phyloP scores from a whole-genome alignment of 2,113 vertebrate species.

The Colinus virginianus region DNA sequence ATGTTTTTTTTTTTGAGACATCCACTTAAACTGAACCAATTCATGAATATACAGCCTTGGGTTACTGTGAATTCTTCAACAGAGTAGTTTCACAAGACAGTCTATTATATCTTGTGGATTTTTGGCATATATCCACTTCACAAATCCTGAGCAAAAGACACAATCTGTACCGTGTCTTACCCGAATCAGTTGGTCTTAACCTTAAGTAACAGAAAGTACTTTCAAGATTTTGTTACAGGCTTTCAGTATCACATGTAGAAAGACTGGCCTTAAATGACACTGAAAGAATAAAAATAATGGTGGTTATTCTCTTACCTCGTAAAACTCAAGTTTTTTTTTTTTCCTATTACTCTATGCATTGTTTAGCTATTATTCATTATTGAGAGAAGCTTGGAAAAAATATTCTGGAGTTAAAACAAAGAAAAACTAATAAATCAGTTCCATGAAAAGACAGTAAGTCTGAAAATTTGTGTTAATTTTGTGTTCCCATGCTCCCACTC shows the following conservation, averaged over 20 bases:
- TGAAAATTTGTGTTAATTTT: slow-evolving; percentile 1
- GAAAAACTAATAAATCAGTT: neutral
- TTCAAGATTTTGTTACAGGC: neutral
- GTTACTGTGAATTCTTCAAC: slow-evolving; percentile 30
- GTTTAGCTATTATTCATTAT: neutral
- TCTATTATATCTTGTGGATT: neutral
- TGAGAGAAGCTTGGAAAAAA: neutral
- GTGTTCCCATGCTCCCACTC: neutral
- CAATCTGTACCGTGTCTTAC: neutral
- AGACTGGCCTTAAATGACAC: neutral
- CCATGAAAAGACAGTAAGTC: neutral
- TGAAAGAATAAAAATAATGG: neutral
- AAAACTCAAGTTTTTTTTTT: neutral
- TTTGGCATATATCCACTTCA: neutral
- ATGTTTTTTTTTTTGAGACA: slow-evolving; percentile 8
- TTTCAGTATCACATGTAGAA: neutral
- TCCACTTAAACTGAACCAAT: neutral
- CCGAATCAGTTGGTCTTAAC: neutral
- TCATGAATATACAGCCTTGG: slow-evolving; percentile 16
- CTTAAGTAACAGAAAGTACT: neutral
- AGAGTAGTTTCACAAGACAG: neutral
- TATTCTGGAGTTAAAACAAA: neutral
- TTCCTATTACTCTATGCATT: neutral
- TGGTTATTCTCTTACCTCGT: neutral
- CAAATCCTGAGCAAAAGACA: neutral